Percentiles rank a stretch among this genome's conserved stretches.
These are phyloP conservation scores for Propithecus deckenii DNA, from an alignment of 2,797 vertebrate genomes.

Conservation along the genomic window DNA sequence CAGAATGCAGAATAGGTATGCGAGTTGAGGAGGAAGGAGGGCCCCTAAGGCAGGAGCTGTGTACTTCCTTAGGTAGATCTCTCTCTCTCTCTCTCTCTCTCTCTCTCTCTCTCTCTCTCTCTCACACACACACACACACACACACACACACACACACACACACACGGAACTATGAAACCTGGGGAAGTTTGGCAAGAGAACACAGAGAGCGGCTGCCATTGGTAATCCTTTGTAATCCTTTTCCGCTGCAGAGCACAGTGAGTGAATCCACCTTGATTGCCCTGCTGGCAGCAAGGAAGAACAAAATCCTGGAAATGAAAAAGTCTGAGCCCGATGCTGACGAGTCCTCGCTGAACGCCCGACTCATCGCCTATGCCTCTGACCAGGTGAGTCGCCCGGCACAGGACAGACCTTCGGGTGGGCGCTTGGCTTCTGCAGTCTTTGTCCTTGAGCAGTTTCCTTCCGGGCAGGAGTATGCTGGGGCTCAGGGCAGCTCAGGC, in stretches of 20 bases:
- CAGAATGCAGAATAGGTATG: background rate
- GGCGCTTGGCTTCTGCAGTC: background rate
- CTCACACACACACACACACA: background rate
- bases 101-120: too few relatives aligned
- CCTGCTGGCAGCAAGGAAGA: conserved; percentile 94
- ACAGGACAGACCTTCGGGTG: background rate
- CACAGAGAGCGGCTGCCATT: background rate
- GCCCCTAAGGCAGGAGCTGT: background rate
- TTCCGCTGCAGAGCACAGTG: conserved; percentile 91
- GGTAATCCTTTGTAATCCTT: background rate
- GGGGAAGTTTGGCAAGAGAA: background rate
- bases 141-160: background rate
- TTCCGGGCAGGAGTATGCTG: rapidly evolving
- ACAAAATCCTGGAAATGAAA: conserved; percentile 92
- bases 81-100: background rate
- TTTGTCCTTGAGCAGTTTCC: background rate
- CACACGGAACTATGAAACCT: rapidly evolving
- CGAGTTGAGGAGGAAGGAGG: background rate
- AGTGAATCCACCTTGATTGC: conserved; percentile 96
- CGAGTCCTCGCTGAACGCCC: conserved; percentile 92
- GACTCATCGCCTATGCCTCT: conserved; percentile 93
- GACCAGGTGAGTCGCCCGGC: conserved; percentile 89
- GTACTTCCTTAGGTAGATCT: background rate
- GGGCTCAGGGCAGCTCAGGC: background rate
- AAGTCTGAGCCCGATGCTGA: conserved; percentile 85